Evolutionary conservation across 2,113 vertebrate genomes (phyloP), one percentile per base, ranked within the genome.

Genomic region (Phyllostomus discolor): DNA sequence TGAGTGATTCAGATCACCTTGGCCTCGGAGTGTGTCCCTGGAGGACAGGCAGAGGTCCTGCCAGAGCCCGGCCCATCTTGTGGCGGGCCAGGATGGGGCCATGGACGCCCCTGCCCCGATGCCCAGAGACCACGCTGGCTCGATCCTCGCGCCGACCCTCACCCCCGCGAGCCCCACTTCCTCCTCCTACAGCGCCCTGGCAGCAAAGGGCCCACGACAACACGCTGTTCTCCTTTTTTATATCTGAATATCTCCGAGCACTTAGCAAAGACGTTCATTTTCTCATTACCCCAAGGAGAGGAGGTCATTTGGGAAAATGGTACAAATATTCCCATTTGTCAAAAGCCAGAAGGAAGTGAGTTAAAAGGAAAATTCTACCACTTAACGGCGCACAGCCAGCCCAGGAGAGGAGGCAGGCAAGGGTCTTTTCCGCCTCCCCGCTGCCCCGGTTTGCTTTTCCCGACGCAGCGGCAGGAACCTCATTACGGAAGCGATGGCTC

Each of bases 191-290:
- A 93, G 93, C 52, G 0, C 91, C 91, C 95, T 76, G 87, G 95
- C 87, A 83, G 96, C 95, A 48, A 62, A 73, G 80, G 86, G 89
- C 88, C 93, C 67, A 16, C 41, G 95, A 95, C 97, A 88, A 94
- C 73, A 69, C 93, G 95, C 66, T 0, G 91, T 93, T 97, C 94
- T 96, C 93, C 78, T 3, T 70, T 87, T 97, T 96, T 96, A 82
- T 89, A 94, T 97, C 95, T 96, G 92, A 96, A 96, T 97, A 96
- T 98, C 97, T 91, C 97, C 88, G 43, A 97, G 97, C 97, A 97
- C 97, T 98, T 97, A 98, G 97, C 94, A 83, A 52, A 86, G 96
- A 97, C 95, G 95, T 97, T 97, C 97, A 96, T 97, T 97, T 97
- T 97, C 97, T 86, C 97, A 97, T 96, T 96, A 97, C 95, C 94